Evolutionary conservation across 2,113 vertebrate genomes (phyloP).

Genomic region (Rhinopomastus cyanomelas): DNA sequence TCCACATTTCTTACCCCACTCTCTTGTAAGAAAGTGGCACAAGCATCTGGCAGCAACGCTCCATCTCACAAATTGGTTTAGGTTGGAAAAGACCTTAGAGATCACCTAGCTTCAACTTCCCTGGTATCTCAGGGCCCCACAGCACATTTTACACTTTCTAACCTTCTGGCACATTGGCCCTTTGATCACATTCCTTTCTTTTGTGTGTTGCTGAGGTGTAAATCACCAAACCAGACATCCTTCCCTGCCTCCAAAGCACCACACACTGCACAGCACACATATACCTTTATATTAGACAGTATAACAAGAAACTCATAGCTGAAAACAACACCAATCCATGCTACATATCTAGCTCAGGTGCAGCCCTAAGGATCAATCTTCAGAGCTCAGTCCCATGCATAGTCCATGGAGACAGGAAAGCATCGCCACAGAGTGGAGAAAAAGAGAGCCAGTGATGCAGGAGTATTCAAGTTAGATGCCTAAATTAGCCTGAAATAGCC

Average conservation of each 20-base stretch:
- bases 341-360: background rate
- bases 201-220: background rate
- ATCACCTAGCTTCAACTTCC: no score
- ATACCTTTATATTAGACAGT: no score
- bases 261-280: no score
- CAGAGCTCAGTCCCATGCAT: background rate
- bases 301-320: background rate
- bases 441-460: background rate
- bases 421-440: background rate
- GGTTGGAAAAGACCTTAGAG: no score
- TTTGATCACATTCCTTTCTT: background rate
- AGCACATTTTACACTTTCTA: background rate
- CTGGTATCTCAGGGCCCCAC: background rate
- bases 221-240: background rate
- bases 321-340: background rate
- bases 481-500: slow-evolving; percentile 22
- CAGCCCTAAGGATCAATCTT: background rate
- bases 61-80: background rate
- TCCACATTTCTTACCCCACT: background rate
- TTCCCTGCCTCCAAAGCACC: background rate
- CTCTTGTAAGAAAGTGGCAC: background rate
- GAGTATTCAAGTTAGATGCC: background rate
- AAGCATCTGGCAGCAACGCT: background rate
- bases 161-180: background rate
- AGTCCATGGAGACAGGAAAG: background rate